Conservation (phyloP, 2,113 vertebrate species). For the Desmodus rotundus region DNA sequence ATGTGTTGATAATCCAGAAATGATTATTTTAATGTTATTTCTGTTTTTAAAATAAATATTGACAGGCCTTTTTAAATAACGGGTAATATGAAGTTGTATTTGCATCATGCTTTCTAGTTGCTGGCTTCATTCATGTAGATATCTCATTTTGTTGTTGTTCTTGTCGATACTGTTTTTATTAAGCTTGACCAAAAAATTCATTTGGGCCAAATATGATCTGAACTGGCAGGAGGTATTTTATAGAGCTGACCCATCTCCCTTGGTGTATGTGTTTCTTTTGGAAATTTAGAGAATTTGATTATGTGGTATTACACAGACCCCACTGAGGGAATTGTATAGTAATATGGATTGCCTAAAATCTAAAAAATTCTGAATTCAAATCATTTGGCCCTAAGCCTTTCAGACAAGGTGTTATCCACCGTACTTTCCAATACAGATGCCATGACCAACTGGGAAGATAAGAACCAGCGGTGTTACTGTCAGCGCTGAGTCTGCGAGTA, state of each 20-base stretch:
- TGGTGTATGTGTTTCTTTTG: background rate
- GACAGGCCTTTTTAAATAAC: slow-evolving; percentile 12
- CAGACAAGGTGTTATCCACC: background rate
- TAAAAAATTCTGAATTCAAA: background rate
- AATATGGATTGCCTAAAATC: background rate
- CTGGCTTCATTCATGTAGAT: background rate
- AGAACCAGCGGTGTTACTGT: background rate
- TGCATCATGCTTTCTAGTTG: background rate
- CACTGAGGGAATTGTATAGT: background rate
- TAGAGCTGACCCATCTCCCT: background rate
- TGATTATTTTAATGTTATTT: slow-evolving; percentile 41
- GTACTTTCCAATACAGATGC: background rate
- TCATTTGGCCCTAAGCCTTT: background rate
- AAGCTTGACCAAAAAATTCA: background rate
- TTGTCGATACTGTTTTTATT: background rate
- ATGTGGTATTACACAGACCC: background rate
- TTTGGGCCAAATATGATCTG: background rate
- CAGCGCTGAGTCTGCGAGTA: background rate
- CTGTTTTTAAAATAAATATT: slow-evolving; percentile 48
- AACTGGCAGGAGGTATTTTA: background rate
- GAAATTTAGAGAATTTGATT: background rate
- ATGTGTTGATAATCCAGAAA: background rate
- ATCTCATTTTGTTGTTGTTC: background rate
- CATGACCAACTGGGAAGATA: background rate
- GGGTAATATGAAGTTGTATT: background rate